Evolutionary conservation across 2,797 vertebrate species (phyloP).

Genomic region (Mastacembelus armatus): DNA sequence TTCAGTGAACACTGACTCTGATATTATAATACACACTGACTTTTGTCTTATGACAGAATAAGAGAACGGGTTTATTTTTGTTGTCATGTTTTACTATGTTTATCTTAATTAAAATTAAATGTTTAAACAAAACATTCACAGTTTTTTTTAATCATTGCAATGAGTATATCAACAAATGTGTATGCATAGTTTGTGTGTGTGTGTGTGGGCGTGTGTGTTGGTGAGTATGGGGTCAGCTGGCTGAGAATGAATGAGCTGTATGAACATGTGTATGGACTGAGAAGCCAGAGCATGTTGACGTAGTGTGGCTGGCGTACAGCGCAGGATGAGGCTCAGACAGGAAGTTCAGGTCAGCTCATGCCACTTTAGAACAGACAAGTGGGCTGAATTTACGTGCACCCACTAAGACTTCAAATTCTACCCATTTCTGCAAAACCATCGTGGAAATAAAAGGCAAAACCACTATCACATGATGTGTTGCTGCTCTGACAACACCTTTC

Average conservation of each 20-base stretch:
- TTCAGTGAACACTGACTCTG: constrained; percentile 12
- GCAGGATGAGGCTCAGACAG: constrained; percentile 10
- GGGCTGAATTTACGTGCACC: not conserved
- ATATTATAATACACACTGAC: constrained; percentile 9
- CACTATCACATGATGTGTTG: not conserved
- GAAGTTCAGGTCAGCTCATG: constrained; percentile 17
- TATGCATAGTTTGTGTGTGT: not conserved
- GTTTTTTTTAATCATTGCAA: not conserved
- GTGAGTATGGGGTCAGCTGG: constrained; percentile 52
- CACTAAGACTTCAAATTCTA: not conserved
- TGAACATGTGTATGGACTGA: constrained; percentile 40
- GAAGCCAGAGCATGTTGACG: constrained; percentile 41
- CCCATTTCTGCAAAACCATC: not conserved
- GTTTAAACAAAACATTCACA: not conserved
- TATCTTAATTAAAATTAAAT: constrained; percentile 17
- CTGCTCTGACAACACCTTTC: not conserved
- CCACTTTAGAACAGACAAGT: constrained; percentile 7
- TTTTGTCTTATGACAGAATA: not conserved
- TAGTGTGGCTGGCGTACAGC: constrained; percentile 24
- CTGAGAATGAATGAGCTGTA: constrained; percentile 34
- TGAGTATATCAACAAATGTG: not conserved
- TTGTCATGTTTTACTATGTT: constrained; percentile 8
- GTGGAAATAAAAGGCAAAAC: no score
- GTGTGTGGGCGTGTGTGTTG: constrained; percentile 6
- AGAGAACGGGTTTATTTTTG: not conserved